Percentiles rank a stretch among this genome's conserved stretches.
phyloP scores from a whole-genome alignment of 2,888 invertebrate species.

The Calliopum simillimum region DNA sequence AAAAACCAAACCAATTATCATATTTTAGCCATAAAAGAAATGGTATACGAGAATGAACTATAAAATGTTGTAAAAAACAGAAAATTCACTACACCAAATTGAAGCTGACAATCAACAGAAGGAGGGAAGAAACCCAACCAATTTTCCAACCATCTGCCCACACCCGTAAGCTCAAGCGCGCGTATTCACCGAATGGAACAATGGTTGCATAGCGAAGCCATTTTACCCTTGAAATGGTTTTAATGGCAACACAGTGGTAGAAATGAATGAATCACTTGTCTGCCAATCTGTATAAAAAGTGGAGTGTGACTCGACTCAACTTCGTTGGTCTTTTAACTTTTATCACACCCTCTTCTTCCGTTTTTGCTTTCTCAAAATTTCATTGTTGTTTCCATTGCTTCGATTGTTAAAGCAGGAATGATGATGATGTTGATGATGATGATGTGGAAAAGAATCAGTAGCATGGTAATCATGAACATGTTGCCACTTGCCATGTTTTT shows the following conservation, averaged over 20 bases:
- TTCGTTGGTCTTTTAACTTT: conserved; percentile 31
- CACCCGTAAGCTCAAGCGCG: too few relatives aligned
- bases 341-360: neutral
- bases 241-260: conserved; percentile 17
- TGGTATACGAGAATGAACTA: conserved; percentile 34
- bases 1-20: conserved; percentile 46
- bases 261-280: neutral
- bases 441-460: neutral
- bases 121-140: too few relatives aligned
- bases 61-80: conserved; percentile 40
- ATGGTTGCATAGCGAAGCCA: conserved; percentile 20
- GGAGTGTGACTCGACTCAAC: conserved; percentile 22
- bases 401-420: neutral
- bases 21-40: conserved; percentile 48
- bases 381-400: neutral
- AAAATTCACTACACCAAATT: neutral
- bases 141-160: too few relatives aligned
- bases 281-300: neutral
- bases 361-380: neutral
- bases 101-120: too few relatives aligned
- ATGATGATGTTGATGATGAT: conserved; percentile 10
- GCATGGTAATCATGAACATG: conserved; percentile 47
- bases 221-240: conserved; percentile 25
- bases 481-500: conserved; percentile 61
- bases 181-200: neutral